These are phyloP conservation scores for Columba guinea DNA, from an alignment of 2,797 vertebrate genomes.

Conservation along the genomic window DNA sequence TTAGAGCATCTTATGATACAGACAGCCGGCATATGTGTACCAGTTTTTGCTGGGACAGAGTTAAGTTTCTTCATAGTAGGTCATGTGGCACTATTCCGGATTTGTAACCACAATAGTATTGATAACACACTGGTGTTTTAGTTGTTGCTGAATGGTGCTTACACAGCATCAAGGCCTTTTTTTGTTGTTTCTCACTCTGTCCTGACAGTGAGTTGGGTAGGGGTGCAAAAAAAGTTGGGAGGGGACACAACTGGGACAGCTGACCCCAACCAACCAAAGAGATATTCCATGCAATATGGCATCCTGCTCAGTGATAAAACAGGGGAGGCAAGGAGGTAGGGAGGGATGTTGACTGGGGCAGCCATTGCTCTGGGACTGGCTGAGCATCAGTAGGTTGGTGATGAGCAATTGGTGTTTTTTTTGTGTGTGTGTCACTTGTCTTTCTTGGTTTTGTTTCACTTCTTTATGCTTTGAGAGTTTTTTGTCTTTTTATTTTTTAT, in stretches of 20 bases:
- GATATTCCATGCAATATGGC: neutral
- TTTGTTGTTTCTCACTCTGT: too few species aligned
- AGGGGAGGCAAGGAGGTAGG: neutral
- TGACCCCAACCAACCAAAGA: neutral
- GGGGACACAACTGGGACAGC: neutral
- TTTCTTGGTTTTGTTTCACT: neutral
- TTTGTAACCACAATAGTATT: neutral
- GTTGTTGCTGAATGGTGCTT: neutral
- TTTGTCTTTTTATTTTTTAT: neutral
- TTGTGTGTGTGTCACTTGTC: neutral
- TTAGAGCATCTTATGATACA: neutral
- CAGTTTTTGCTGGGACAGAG: neutral
- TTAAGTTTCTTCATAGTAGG: neutral
- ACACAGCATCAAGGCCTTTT: too few species aligned
- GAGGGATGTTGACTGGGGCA: neutral
- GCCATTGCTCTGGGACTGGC: fast-evolving
- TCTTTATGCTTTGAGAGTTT: neutral
- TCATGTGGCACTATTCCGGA: neutral
- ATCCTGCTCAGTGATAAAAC: neutral
- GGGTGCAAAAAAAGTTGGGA: neutral
- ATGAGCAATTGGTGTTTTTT: fast-evolving
- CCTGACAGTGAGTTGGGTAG: neutral
- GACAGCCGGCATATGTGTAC: neutral
- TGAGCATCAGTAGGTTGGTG: neutral
- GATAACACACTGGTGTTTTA: neutral